A percentile compares a stretch with the other conserved stretches of the same genome.
Conservation (phyloP, 30 jellyfish, hydroid and myxozoan genomes). For the Hydractinia symbiolongicarpus region DNA sequence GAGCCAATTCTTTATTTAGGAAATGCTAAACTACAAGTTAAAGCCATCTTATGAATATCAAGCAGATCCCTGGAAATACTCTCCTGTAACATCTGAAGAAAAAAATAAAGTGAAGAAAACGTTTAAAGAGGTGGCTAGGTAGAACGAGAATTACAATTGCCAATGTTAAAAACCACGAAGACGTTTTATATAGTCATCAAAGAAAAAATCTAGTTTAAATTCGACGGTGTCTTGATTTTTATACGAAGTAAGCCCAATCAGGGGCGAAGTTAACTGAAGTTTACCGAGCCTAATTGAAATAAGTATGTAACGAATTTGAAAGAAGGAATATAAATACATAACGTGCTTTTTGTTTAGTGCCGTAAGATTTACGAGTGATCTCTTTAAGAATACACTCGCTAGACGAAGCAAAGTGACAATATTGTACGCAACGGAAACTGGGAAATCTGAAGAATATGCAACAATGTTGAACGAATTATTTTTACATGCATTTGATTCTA, state of each 20-base stretch:
- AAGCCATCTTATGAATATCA: slow-evolving; percentile 86
- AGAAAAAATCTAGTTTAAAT: too few relatives aligned
- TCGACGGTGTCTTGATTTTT: too few relatives aligned
- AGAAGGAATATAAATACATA: too few relatives aligned
- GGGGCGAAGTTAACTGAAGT: too few relatives aligned
- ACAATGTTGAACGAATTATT: slow-evolving; percentile 32
- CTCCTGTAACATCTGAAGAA: slow-evolving; percentile 27
- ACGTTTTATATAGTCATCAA: too few relatives aligned
- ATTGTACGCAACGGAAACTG: slow-evolving; percentile 89
- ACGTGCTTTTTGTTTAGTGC: slow-evolving; percentile 43
- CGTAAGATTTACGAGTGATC: slow-evolving; percentile 62
- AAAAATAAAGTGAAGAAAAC: slow-evolving; percentile 41
- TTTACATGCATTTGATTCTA: slow-evolving; percentile 59
- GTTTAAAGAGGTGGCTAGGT: slow-evolving; percentile 81
- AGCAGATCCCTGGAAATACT: slow-evolving; percentile 71
- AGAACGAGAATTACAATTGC: background rate
- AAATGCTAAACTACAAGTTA: slow-evolving; percentile 71
- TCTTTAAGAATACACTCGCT: slow-evolving; percentile 79
- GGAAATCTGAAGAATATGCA: slow-evolving; percentile 72
- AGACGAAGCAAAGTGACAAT: slow-evolving; percentile 84
- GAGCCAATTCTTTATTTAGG: slow-evolving; percentile 39
- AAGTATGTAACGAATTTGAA: too few relatives aligned
- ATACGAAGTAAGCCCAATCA: too few relatives aligned
- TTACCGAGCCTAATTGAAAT: too few relatives aligned
- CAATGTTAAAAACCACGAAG: too few relatives aligned